phyloP scores from a whole-genome alignment of 2,888 invertebrate genomes.

The Standfussiana lucernea region DNA sequence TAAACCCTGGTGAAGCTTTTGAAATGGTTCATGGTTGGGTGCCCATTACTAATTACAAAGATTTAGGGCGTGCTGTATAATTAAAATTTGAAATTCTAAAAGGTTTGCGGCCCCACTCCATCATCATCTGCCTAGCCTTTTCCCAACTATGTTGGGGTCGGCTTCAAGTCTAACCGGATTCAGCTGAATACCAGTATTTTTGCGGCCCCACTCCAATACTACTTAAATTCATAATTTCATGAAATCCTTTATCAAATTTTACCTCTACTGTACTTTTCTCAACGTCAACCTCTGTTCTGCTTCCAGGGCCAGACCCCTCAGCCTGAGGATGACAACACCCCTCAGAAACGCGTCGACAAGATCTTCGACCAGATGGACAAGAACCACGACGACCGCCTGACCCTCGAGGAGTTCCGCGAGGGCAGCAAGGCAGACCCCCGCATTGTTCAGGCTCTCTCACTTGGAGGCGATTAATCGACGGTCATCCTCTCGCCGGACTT shows the following conservation, averaged over 20 bases:
- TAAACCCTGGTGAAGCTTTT: slow-evolving; percentile 16
- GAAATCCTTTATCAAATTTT: no score
- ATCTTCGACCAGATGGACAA: slow-evolving; percentile 99
- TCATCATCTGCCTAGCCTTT: no score
- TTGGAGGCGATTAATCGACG: slow-evolving; percentile 94
- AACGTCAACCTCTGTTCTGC: background rate
- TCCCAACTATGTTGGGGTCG: no score
- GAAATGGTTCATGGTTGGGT: slow-evolving; percentile 9
- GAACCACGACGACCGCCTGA: slow-evolving; percentile 98
- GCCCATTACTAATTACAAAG: slow-evolving; percentile 10
- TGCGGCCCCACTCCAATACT: background rate
- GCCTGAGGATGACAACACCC: slow-evolving; percentile 97
- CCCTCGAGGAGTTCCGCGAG: slow-evolving; percentile 98
- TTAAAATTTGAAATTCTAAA: background rate
- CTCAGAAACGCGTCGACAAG: slow-evolving; percentile 98
- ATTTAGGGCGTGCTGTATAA: background rate
- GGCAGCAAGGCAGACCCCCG: slow-evolving; percentile 99
- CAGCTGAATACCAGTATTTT: no score
- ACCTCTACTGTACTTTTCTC: background rate
- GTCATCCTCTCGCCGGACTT: slow-evolving; percentile 89
- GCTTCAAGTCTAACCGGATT: no score
- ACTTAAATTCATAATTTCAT: slow-evolving; percentile 1
- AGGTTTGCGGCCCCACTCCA: background rate
- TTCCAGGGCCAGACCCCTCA: slow-evolving; percentile 96
- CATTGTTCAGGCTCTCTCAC: slow-evolving; percentile 98